phyloP scores from a whole-genome alignment of 2,797 vertebrate genomes.

The Notoglanidium macrostoma region DNA sequence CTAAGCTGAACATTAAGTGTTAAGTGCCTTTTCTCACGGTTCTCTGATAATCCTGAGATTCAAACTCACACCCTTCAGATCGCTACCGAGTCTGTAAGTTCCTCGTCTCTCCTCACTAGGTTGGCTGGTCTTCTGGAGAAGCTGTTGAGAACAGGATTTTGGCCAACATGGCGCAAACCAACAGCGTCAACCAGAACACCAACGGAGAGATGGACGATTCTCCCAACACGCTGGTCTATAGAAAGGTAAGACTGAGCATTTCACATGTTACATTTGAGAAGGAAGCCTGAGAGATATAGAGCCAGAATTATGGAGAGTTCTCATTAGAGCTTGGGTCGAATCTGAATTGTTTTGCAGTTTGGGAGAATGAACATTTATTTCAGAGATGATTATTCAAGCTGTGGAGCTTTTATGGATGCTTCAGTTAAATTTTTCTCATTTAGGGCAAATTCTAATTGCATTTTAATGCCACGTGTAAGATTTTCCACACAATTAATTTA shows the following conservation, averaged over 20 bases:
- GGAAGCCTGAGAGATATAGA: neutral
- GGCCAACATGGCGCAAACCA: conserved; percentile 92
- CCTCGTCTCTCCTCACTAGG: conserved; percentile 6
- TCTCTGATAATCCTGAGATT: neutral
- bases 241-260: conserved; percentile 83
- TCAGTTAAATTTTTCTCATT: neutral
- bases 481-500: neutral
- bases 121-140: conserved; percentile 49
- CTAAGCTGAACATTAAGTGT: neutral
- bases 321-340: neutral
- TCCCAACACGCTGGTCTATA: conserved; percentile 96
- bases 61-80: neutral
- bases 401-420: neutral
- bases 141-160: conserved; percentile 56
- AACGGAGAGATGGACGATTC: conserved; percentile 94
- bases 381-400: neutral
- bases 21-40: neutral
- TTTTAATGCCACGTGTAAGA: neutral
- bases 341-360: neutral
- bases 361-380: neutral
- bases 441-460: neutral
- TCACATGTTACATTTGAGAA: neutral
- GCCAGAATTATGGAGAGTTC: neutral
- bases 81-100: neutral
- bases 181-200: conserved; percentile 89